Base-by-base conservation (phyloP, 1,140 invertebrate genomes). In the Eriosoma lanigerum region DNA sequence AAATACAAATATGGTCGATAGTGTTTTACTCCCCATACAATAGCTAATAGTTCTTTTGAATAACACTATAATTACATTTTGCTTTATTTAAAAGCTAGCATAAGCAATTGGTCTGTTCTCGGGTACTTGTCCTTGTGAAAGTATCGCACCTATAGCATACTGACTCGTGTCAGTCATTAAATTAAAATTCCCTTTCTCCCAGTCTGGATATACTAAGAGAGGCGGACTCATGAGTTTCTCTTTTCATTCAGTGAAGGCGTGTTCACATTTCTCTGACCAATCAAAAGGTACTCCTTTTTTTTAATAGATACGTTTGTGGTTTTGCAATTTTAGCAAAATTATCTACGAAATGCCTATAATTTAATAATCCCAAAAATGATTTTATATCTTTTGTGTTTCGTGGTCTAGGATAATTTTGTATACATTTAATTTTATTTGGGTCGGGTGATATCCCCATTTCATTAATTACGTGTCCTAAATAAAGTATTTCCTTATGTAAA, bases 401-500 rank as follows among this genome's bases (percentile, higher is more conserved):
- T 3, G 86, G 85, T 19, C 26, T 76, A 0, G 86, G 84, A 76
- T 85, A 86, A 0, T 85, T 56, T 12, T 78, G 50, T 1, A 88
- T 82, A 0, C 85, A 85, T 3, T 73, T 17, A 0, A 86, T 82
- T 82, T 88, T 87, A 0, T 83, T 83, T 1, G 84, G 84, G 66
- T 86, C 84, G 1, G 84, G 80, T 17, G 82, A 38, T 1, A 88
- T 83, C 17, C 86, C 85, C 64, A 84, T 82, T 38, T 72, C 73
- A 21, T 84, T 80, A 9, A 88, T 84, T 0, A 85, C 8, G 32
- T 87, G n/a, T n/a, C n/a, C n/a, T n/a, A n/a, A n/a, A n/a, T n/a
- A n/a, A n/a, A n/a, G n/a, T n/a, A n/a, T n/a, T n/a, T n/a, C n/a
- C n/a, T n/a, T n/a, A n/a, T n/a, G n/a, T n/a, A n/a, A n/a, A n/a